A percentile compares a stretch with the other conserved stretches of the same genome.
Conservation (phyloP, 2,888 invertebrate species). For the Heliconius ethilla region DNA sequence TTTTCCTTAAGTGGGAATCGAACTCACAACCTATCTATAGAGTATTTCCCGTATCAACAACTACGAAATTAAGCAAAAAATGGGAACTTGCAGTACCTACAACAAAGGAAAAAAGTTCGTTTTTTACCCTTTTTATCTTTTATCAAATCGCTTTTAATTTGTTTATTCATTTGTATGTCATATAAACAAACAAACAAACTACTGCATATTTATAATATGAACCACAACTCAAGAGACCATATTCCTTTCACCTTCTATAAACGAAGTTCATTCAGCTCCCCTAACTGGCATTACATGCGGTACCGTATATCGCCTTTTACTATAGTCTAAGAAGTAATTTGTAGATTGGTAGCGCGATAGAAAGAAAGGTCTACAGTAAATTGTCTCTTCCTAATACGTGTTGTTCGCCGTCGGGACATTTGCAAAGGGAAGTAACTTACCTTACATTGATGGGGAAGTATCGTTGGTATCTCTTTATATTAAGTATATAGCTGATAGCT, state of each 20-base stretch:
- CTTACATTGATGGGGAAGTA: conserved; percentile 51
- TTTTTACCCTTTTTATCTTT: too few relatives aligned
- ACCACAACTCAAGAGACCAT: background rate
- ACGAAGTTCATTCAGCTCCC: conserved; percentile 20
- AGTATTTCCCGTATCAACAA: too few relatives aligned
- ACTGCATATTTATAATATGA: conserved; percentile 2
- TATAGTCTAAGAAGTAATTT: conserved; percentile 47
- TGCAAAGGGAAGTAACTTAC: conserved; percentile 52
- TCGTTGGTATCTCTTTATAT: conserved; percentile 49
- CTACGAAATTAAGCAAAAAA: too few relatives aligned
- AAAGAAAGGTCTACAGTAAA: conserved; percentile 51
- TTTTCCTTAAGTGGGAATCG: too few relatives aligned
- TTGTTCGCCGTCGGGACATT: conserved; percentile 49
- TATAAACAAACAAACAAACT: conserved; percentile 1
- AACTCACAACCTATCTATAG: too few relatives aligned
- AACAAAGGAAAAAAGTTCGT: too few relatives aligned
- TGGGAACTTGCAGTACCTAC: too few relatives aligned
- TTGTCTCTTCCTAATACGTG: conserved; percentile 52
- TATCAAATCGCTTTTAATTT: too few relatives aligned
- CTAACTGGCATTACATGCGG: conserved; percentile 19
- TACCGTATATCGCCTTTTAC: conserved; percentile 12
- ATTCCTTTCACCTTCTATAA: background rate
- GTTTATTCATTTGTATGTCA: background rate
- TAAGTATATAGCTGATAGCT: conserved; percentile 31
- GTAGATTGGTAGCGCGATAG: conserved; percentile 49